Percentiles rank a stretch among this genome's conserved stretches.
phyloP scores from a whole-genome alignment of 53 echinoderm and acorn worm species.

The Astropecten irregularis region DNA sequence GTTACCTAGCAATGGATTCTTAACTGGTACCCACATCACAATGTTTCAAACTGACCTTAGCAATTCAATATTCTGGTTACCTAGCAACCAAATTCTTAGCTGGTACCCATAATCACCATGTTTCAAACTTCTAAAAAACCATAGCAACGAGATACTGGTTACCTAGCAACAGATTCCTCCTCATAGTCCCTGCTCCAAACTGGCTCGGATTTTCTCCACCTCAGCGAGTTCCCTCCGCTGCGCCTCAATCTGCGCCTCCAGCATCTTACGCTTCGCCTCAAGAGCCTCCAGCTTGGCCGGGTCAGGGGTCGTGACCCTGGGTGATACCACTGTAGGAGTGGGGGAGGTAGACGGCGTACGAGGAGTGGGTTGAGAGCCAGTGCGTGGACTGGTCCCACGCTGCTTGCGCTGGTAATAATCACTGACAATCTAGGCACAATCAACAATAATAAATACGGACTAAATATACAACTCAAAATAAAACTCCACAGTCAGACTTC shows the following conservation, averaged over 20 bases:
- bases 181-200: not conserved
- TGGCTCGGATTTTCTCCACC: not conserved
- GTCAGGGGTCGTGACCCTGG: conserved; percentile 11
- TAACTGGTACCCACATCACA: too few species aligned
- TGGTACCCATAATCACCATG: not conserved
- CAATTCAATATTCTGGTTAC: too few species aligned
- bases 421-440: not conserved
- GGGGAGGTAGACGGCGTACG: too few species aligned
- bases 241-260: conserved; percentile 26
- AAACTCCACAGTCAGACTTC: too few species aligned
- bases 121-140: not conserved
- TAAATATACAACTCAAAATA: too few species aligned
- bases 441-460: too few species aligned
- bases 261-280: not conserved
- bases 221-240: conserved; percentile 7
- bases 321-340: conserved; percentile 1
- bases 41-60: too few species aligned
- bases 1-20: too few species aligned
- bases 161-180: not conserved
- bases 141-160: not conserved
- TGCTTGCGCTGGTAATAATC: not conserved
- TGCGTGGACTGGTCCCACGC: conserved; percentile 2
- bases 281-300: conserved; percentile 6
- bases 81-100: not conserved
- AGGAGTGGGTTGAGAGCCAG: too few species aligned